Percentiles rank a stretch among this genome's conserved stretches.
phyloP scores from a whole-genome alignment of 2,888 invertebrate genomes.

The Eupeodes luniger region DNA sequence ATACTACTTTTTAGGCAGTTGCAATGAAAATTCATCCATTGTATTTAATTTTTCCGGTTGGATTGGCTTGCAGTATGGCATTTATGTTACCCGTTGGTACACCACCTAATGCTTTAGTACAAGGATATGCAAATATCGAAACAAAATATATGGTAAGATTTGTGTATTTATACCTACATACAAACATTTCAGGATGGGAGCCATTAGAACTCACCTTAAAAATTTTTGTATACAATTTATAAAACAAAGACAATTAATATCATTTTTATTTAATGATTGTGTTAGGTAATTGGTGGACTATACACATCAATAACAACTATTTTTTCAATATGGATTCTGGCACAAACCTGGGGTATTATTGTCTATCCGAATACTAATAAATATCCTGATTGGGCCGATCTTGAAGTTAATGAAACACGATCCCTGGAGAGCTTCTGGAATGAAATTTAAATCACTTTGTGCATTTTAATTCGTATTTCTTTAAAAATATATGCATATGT shows the following conservation, averaged over 20 bases:
- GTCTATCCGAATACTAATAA: constrained; percentile 84
- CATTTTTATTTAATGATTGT: neutral
- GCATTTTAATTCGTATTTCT: neutral
- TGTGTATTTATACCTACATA: too few relatives aligned
- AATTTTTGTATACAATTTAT: neutral
- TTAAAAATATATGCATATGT: neutral
- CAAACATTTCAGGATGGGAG: too few relatives aligned
- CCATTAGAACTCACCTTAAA: too few relatives aligned
- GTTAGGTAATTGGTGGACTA: constrained; percentile 88
- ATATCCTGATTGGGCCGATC: constrained; percentile 50
- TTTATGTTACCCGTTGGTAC: constrained; percentile 97
- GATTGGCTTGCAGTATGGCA: constrained; percentile 94
- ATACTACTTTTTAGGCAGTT: constrained; percentile 85
- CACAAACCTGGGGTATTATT: constrained; percentile 88
- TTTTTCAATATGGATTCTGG: constrained; percentile 87
- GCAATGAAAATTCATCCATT: constrained; percentile 91
- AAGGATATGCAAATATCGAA: constrained; percentile 90
- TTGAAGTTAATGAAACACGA: neutral
- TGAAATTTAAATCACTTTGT: neutral
- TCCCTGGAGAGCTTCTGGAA: constrained; percentile 1
- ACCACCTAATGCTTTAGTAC: constrained; percentile 96
- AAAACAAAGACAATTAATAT: neutral
- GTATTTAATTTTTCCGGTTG: constrained; percentile 93
- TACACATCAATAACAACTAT: constrained; percentile 90
- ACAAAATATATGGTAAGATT: constrained; percentile 89